Conservation (phyloP, 2,888 invertebrate genomes). For the Agrotis exclamationis region DNA sequence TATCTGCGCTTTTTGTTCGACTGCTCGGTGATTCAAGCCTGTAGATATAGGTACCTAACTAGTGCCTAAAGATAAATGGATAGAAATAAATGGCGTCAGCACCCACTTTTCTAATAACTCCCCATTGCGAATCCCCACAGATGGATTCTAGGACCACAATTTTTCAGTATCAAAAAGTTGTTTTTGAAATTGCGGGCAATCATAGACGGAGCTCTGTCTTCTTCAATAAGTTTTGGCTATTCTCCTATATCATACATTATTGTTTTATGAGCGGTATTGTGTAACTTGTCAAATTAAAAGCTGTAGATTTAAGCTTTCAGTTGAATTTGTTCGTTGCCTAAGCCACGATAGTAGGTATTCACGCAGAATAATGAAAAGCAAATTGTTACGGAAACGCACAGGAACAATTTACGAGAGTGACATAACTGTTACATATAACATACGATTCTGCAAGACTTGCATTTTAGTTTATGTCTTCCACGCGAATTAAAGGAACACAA, state of each 20-base stretch:
- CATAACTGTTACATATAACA: slow-evolving; percentile 46
- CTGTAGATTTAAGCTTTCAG: neutral
- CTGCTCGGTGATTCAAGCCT: neutral
- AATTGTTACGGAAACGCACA: slow-evolving; percentile 26
- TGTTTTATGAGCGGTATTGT: neutral
- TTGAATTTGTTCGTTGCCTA: slow-evolving; percentile 11
- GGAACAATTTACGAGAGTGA: slow-evolving; percentile 28
- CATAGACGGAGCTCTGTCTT: neutral
- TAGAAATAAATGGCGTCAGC: neutral
- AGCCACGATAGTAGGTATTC: slow-evolving; percentile 4
- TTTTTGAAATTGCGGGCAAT: neutral
- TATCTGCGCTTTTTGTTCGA: slow-evolving; percentile 11
- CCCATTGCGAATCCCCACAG: too few species aligned
- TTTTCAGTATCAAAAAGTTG: neutral
- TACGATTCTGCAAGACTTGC: slow-evolving; percentile 58
- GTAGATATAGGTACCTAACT: neutral
- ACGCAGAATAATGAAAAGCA: slow-evolving; percentile 35
- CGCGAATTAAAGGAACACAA: slow-evolving; percentile 71
- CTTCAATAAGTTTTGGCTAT: neutral
- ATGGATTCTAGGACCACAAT: neutral
- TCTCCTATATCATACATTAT: neutral
- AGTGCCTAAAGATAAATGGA: neutral
- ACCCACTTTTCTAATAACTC: neutral
- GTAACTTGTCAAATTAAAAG: slow-evolving; percentile 11
- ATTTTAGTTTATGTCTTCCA: slow-evolving; percentile 62